Evolutionary conservation across 2,113 vertebrate species (phyloP), one percentile per base, ranked within the genome.

Genomic region (Malurus alboscapulatus): DNA sequence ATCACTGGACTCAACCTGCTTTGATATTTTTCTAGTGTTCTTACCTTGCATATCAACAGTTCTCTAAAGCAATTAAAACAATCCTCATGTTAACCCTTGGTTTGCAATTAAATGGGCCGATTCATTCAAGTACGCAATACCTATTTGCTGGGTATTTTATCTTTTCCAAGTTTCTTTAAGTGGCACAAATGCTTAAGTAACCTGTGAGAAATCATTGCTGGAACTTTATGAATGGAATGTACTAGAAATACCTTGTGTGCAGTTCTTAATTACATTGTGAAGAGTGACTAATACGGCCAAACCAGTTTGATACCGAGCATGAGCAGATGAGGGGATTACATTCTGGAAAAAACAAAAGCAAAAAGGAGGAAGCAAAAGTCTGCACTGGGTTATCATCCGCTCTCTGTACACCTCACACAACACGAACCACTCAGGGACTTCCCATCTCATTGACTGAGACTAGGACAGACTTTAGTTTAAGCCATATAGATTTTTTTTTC

Each of bases 191-290:
- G 71, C 67, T 87, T 79, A 90, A 96, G 87, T 88, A 92, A 95
- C 79, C 57, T 74, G 66, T 87, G 93, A 94, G 92, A 92, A 93
- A 96, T 67, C 81, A 75, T 27, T 47, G 36, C 61, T 90, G 90
- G 96, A 95, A 89, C 81, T 91, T 92, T 69, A 89, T 92, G 91
- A 97, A 97, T 98, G 98, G 99, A 99, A 98, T 99, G 98, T 98
- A 97, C 96, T 96, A 97, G 97, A 97, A 97, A 95, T 77, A 92
- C 69, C 81, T 92, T 34, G 40, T 66, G 29, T 92, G 87, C 85
- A 85, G 88, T 74, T 93, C 55, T 89, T 77, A 92, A 58, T 94
- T 81, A 45, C 32, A 68, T 34, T 72, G 81, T 87, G 90, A 97
- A 95, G 78, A 88, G 90, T 61, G 65, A 92, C 87, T 96, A 96